Base-by-base conservation (phyloP, 2,797 vertebrate genomes). In the Stomatorhinus walkeri region DNA sequence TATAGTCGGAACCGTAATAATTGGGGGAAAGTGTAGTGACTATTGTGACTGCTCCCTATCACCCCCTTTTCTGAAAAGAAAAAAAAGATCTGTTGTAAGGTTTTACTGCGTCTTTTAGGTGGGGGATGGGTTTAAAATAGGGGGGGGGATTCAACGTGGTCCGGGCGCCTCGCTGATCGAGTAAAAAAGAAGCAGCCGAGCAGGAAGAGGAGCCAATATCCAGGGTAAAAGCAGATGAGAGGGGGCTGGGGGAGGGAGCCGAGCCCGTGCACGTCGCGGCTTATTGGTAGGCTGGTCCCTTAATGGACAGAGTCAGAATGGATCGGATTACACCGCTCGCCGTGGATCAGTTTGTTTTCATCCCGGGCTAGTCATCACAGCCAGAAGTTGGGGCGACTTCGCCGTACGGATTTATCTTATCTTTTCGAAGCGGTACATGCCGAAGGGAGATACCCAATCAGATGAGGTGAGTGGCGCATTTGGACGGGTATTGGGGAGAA, bases 311-410 rank as follows among this genome's bases (percentile, higher is more conserved):
- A 95, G 95, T 96, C 93, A 94, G 95, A 95, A 95, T 94, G 96
- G 97, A 94, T 97, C 96, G 95, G 94, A 95, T 98, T 97, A 96
- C 97, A 97, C 94, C 96, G 93, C 95, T 96, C 93, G 96, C 96
- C 92, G 93, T 92, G 94, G 94, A 91, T 94, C 95, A 95, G 95
- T 96, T 96, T 96, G 96, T 96, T 97, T 96, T 96, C 94, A 96
- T 96, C 93, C 87, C 90, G 92, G 93, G 92, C 76, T 64, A 90
- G 91, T 91, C 92, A 3, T 87, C 81, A 52, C 89, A 92, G 92
- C 92, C 49, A 86, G 85, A 94, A 95, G 93, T 95, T 95, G 93
- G 90, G 89, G 40, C 40, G 40, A 88, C 89, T 88, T 90, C 81
- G 51, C 22, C 6, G 76, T 85, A 79, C 52, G 61, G 88, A 87